phyloP scores from a whole-genome alignment of 64 coral and sea anemone genomes.

The Anthopleura sola region DNA sequence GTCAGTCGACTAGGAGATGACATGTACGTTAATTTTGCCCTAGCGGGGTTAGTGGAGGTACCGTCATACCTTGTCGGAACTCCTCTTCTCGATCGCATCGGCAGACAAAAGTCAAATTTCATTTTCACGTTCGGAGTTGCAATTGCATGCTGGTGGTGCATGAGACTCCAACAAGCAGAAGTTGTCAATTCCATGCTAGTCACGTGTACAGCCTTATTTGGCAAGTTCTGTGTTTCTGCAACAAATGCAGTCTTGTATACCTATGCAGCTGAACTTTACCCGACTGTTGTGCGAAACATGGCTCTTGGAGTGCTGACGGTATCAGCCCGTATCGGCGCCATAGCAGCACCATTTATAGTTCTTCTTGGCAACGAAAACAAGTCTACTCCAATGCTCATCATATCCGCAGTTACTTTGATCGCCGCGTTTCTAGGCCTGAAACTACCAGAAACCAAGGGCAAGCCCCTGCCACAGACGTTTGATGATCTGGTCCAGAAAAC shows the following conservation, averaged over 20 bases:
- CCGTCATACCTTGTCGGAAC: neutral
- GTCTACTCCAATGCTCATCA: conserved; percentile 62
- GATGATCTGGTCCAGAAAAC: conserved; percentile 30
- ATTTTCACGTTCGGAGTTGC: conserved; percentile 44
- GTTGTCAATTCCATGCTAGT: conserved; percentile 2
- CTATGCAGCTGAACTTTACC: conserved; percentile 63
- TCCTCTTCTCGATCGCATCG: neutral
- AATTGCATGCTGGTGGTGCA: conserved; percentile 57
- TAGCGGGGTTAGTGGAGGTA: conserved; percentile 9
- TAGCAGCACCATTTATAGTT: conserved; percentile 58
- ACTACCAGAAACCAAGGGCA: conserved; percentile 64
- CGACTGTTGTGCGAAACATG: conserved; percentile 58
- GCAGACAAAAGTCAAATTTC: conserved; percentile 37
- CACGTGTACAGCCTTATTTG: conserved; percentile 35
- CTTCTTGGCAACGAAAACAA: conserved; percentile 53
- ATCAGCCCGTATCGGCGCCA: conserved; percentile 48
- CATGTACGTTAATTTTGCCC: conserved; percentile 26
- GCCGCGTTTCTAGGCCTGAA: conserved; percentile 39
- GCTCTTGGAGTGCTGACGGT: conserved; percentile 47
- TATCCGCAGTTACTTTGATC: conserved; percentile 31
- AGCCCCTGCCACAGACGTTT: conserved; percentile 64
- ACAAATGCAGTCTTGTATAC: conserved; percentile 64
- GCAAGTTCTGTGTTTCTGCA: conserved; percentile 71
- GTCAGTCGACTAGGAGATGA: conserved; percentile 27
- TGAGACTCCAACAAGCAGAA: conserved; percentile 50